These are phyloP conservation scores for Hedychridium roseum DNA, from an alignment of 2,888 invertebrate genomes.

Conservation along the genomic window DNA sequence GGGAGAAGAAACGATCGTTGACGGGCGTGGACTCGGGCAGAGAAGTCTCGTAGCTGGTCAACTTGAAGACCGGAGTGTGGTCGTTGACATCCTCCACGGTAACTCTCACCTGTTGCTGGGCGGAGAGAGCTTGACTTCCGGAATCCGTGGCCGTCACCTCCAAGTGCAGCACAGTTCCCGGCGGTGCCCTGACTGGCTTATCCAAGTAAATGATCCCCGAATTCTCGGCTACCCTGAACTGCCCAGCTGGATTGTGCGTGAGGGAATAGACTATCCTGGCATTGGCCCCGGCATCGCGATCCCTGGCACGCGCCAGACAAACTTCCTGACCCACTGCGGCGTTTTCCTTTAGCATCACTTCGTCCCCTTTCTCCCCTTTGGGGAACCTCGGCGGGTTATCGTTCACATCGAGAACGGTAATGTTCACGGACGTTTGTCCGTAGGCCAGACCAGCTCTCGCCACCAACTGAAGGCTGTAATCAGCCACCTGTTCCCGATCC, in stretches of 20 bases:
- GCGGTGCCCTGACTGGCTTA: constrained; percentile 79
- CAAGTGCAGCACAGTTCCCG: constrained; percentile 74
- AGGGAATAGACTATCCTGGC: constrained; percentile 84
- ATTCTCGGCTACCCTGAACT: constrained; percentile 84
- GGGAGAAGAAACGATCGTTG: constrained; percentile 88
- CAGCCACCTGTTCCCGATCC: constrained; percentile 82
- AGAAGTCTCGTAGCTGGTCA: constrained; percentile 92
- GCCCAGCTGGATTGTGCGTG: constrained; percentile 79
- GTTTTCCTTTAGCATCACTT: constrained; percentile 84
- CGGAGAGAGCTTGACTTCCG: constrained; percentile 77
- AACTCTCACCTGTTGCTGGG: constrained; percentile 77
- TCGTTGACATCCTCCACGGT: constrained; percentile 91
- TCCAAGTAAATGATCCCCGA: constrained; percentile 91
- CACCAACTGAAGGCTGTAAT: constrained; percentile 81
- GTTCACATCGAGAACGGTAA: constrained; percentile 86
- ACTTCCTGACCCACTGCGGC: constrained; percentile 94
- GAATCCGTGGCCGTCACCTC: constrained; percentile 89
- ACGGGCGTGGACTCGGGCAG: constrained; percentile 89
- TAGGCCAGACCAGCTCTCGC: constrained; percentile 80
- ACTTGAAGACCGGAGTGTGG: constrained; percentile 93
- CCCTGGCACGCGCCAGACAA: constrained; percentile 85
- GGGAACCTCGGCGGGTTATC: constrained; percentile 89
- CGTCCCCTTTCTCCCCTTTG: constrained; percentile 74
- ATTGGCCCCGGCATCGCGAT: constrained; percentile 90
- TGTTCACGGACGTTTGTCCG: constrained; percentile 80